Percentiles rank a stretch among this genome's conserved stretches.
Conservation (phyloP, 2,113 vertebrate genomes). For the Periophthalmus modestus region DNA sequence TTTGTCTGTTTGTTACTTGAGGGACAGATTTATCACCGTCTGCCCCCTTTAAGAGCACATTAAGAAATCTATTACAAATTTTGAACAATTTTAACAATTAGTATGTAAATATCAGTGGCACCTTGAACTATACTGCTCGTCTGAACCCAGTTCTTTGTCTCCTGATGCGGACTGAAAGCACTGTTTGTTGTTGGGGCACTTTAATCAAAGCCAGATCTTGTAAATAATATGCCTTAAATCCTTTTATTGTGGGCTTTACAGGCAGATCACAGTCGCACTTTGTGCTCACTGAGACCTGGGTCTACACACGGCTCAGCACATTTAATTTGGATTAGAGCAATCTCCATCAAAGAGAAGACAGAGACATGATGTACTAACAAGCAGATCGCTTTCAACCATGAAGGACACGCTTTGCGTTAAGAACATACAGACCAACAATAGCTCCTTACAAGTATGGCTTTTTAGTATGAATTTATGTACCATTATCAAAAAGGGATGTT, state of each 20-base stretch:
- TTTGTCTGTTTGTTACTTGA: too few species aligned
- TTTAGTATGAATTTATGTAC: not conserved
- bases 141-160: not conserved
- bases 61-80: too few species aligned
- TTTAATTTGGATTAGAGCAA: not conserved
- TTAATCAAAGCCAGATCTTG: not conserved
- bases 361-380: not conserved
- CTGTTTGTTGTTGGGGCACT: not conserved
- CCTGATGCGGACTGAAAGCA: not conserved
- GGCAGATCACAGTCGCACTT: not conserved
- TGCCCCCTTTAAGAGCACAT: too few species aligned
- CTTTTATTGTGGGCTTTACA: not conserved
- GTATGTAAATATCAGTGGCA: not conserved
- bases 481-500: too few species aligned
- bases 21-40: too few species aligned
- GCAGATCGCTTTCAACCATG: not conserved
- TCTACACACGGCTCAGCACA: not conserved
- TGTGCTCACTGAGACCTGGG: not conserved
- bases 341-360: not conserved
- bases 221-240: slow-evolving; percentile 1
- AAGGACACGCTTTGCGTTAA: not conserved
- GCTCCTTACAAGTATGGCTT: not conserved
- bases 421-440: not conserved
- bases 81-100: too few species aligned
- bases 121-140: not conserved